These are phyloP conservation scores for Perdita meconis DNA, from an alignment of 2,888 invertebrate genomes.

Conservation along the genomic window DNA sequence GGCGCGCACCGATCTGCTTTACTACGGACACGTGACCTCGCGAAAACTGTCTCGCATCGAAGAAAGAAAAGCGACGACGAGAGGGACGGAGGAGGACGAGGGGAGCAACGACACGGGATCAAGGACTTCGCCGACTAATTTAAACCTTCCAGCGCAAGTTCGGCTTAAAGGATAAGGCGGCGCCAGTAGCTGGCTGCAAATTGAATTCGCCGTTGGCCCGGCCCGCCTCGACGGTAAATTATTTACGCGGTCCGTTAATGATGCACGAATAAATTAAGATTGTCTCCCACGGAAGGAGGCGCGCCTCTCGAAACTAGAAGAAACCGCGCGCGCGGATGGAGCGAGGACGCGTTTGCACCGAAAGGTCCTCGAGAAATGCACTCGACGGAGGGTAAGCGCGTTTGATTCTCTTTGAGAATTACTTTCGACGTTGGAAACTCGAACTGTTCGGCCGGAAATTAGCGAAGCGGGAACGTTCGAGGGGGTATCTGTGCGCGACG, in stretches of 20 bases:
- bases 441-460: conserved; percentile 4
- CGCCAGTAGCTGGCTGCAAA: conserved; percentile 15
- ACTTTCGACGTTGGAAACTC: conserved; percentile 9
- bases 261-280: conserved; percentile 46
- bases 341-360: neutral
- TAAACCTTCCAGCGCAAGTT: conserved; percentile 18
- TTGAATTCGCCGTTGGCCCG: conserved; percentile 24
- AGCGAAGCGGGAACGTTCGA: neutral
- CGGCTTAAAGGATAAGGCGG: conserved; percentile 16
- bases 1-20: conserved; percentile 77
- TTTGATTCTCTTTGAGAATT: conserved; percentile 42
- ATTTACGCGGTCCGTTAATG: conserved; percentile 34
- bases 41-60: conserved; percentile 14
- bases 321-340: neutral
- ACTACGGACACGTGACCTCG: conserved; percentile 79
- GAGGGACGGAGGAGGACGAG: neutral
- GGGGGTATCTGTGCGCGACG: neutral
- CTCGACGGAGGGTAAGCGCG: neutral
- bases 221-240: conserved; percentile 20
- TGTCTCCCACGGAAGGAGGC: conserved; percentile 21
- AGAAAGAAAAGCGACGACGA: neutral
- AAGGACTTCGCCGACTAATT: conserved; percentile 9
- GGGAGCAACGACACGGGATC: conserved; percentile 2
- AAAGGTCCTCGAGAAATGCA: neutral
- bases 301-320: neutral